Conservation (phyloP, 1,140 invertebrate genomes). For the Papilio glaucus region DNA sequence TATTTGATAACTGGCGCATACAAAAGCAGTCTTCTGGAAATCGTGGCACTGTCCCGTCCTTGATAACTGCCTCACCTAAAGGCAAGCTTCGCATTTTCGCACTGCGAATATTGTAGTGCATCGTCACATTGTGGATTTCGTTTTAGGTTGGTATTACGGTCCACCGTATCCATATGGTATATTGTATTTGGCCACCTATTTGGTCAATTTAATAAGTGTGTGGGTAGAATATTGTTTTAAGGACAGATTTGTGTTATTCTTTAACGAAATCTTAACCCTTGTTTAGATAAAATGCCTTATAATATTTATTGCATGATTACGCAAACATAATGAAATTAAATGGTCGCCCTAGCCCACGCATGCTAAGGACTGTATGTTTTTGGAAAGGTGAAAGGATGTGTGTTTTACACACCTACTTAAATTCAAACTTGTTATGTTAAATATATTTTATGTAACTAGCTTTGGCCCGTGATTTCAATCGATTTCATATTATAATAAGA, state of each 20-base stretch:
- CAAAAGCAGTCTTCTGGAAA: no score
- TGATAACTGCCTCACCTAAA: no score
- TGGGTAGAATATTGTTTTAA: background rate
- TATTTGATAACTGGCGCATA: no score
- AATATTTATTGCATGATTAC: background rate
- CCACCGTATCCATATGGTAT: no score
- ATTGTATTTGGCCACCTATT: no score
- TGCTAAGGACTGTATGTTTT: background rate
- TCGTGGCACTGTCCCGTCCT: no score
- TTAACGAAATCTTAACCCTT: background rate
- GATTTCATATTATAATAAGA: conserved; percentile 1
- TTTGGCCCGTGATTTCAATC: background rate
- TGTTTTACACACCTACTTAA: background rate
- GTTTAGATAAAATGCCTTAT: background rate
- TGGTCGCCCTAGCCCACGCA: background rate
- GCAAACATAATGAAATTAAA: conserved; percentile 10
- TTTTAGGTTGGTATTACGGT: no score
- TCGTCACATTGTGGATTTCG: no score
- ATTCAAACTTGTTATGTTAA: conserved; percentile 13
- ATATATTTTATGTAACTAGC: conserved; percentile 12
- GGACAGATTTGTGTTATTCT: background rate
- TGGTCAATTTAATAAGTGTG: no score
- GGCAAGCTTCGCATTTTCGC: no score
- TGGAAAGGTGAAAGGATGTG: conserved; percentile 13
- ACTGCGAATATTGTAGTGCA: no score